Base-by-base conservation (phyloP, 2,888 invertebrate species). In the Drosophila nr. fundita region DNA sequence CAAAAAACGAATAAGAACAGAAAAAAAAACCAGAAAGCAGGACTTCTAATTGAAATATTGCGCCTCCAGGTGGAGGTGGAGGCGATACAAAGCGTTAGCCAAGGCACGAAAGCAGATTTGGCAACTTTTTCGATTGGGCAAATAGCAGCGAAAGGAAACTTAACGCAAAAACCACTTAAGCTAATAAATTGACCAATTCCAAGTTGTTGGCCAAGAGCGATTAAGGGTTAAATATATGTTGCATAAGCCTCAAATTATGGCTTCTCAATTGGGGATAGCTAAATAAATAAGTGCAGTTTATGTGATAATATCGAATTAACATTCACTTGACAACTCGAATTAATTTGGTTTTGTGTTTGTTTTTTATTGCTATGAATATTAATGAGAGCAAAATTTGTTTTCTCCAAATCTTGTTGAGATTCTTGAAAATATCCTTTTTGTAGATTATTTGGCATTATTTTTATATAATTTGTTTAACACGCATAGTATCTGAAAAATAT, bases 51-150 rank as follows among this genome's bases (percentile, higher is more conserved):
- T 82, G 82, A 82, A 84, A 82, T 82, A 79, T 70, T 36, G 59
- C 53, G 70, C 70, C 78, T 54, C 32, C 68, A 73, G 78, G 73
- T 72, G 13, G 8, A 73, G 68, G 68, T 72, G 13, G 27, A 30
- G 50, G 36, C 72, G 57, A 60, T 48, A 58, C 62, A 61, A 65
- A 59, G 55, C 61, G 21, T 15, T 53, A 34, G 65, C 42, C 48
- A 58, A 30, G 38, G 55, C 64, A 65, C 64, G 68, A 77, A 77
- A 78, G 69, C 74, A 32, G 74, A 76, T 87, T 85, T 71, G 36
- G 42, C 49, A 87, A 83, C 85, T 87, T 87, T 80, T 82, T 61
- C 63, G 82, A 82, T 87, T 77, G 80, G 61, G 70, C 87, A 74
- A 76, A 82, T 60, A 71, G 70, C 66, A 57, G 55, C 50, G 10